These are phyloP conservation scores for Catharus minimus DNA, from an alignment of 2,113 vertebrate species.

Conservation along the genomic window DNA sequence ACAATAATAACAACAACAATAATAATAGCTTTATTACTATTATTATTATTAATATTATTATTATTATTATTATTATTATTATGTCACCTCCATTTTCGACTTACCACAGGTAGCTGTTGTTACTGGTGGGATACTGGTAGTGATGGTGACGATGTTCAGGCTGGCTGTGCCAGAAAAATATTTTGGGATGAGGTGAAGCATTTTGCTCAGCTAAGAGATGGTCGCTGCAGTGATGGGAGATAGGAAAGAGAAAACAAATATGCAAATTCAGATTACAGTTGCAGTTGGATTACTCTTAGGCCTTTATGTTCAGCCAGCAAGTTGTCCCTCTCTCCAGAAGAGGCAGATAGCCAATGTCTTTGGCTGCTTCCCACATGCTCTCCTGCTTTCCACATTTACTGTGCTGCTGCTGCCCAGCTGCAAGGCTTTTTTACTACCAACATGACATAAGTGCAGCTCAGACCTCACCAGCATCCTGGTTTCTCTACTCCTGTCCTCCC, in stretches of 20 bases:
- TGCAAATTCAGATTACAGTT: background rate
- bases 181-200: slow-evolving; percentile 57
- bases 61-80: too few species aligned
- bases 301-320: background rate
- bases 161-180: slow-evolving; percentile 82
- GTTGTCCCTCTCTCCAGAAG: background rate
- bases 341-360: background rate
- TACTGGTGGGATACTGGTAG: slow-evolving; percentile 51
- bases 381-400: background rate
- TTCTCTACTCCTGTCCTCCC: background rate
- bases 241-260: background rate
- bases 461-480: background rate
- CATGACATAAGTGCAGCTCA: background rate
- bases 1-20: too few species aligned
- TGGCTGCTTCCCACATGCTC: background rate
- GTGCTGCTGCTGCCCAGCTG: background rate
- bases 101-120: slow-evolving; percentile 72
- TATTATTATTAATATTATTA: background rate
- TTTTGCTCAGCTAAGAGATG: slow-evolving; percentile 54
- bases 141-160: slow-evolving; percentile 74
- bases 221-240: slow-evolving; percentile 25
- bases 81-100: background rate
- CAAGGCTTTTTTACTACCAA: background rate
- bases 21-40: too few species aligned
- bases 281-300: background rate